Evolutionary conservation across 2,888 invertebrate species (phyloP).

Genomic region (Andrena camellia): DNA sequence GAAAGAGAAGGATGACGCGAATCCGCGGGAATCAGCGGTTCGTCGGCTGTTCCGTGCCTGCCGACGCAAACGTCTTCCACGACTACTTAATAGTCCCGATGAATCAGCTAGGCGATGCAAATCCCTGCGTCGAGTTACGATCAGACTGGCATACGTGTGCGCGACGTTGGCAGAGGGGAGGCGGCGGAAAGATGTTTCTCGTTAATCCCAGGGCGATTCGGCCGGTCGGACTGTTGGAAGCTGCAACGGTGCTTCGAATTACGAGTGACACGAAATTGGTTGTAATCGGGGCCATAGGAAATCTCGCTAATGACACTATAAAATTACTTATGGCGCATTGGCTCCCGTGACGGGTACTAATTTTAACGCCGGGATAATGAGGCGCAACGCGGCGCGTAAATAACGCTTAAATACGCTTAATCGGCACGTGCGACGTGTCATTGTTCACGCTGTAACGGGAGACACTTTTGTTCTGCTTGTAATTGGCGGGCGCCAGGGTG

Average conservation of each 20-base stretch:
- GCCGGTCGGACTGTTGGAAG: conserved; percentile 4
- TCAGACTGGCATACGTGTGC: background rate
- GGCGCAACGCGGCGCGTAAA: conserved; percentile 63
- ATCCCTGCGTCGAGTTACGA: conserved; percentile 33
- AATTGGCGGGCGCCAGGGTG: conserved; percentile 5
- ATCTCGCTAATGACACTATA: conserved; percentile 76
- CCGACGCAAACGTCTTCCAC: conserved; percentile 42
- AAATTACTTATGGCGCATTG: conserved; percentile 74
- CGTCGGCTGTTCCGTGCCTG: conserved; percentile 16
- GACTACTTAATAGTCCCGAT: conserved; percentile 38
- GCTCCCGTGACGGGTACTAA: conserved; percentile 69
- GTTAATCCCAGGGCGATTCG: conserved; percentile 18
- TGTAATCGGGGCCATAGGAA: conserved; percentile 75
- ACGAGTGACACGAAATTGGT: conserved; percentile 69
- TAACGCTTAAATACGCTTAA: conserved; percentile 71
- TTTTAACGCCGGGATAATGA: conserved; percentile 79
- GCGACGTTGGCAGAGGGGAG: background rate
- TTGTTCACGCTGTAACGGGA: conserved; percentile 64
- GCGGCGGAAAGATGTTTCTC: conserved; percentile 21
- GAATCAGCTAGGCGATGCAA: conserved; percentile 46
- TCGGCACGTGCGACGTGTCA: conserved; percentile 59
- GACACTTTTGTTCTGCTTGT: conserved; percentile 11
- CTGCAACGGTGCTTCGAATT: conserved; percentile 64
- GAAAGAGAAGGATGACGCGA: conserved; percentile 51
- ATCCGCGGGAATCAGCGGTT: conserved; percentile 55